Evolutionary conservation across 2,797 vertebrate genomes (phyloP).

Genomic region (Loris lydekkerianus): DNA sequence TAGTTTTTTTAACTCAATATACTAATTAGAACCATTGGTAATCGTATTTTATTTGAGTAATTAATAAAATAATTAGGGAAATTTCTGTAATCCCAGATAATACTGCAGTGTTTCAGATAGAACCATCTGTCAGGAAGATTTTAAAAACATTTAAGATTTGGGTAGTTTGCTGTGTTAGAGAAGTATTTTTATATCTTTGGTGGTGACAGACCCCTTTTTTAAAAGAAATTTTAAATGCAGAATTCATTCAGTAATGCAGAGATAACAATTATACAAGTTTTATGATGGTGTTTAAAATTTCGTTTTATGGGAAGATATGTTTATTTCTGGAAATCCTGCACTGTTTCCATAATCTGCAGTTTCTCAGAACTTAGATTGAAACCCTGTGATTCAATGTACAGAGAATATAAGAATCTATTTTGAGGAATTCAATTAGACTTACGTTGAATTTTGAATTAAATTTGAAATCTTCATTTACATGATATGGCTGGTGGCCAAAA

Average conservation of each 20-base stretch:
- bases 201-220: not conserved
- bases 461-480: not conserved
- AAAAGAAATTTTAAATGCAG: not conserved
- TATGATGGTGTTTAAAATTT: not conserved
- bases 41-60: not conserved
- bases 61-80: not conserved
- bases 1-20: not conserved
- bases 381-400: not conserved
- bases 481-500: not conserved
- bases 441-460: not conserved
- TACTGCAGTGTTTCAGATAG: not conserved
- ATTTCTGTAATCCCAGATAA: not conserved
- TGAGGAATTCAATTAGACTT: not conserved
- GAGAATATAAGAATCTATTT: not conserved
- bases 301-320: slow-evolving; percentile 1
- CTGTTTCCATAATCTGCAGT: not conserved
- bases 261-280: not conserved
- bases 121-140: not conserved
- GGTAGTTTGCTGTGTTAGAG: not conserved
- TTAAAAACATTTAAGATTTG: not conserved
- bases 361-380: not conserved
- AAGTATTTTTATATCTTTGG: not conserved
- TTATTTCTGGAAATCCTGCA: not conserved
- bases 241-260: not conserved
- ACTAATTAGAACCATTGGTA: not conserved